Evolutionary conservation across 2,113 vertebrate genomes (phyloP), one percentile per base, ranked within the genome.

Genomic region (Neolamprologus caudopunctatus): DNA sequence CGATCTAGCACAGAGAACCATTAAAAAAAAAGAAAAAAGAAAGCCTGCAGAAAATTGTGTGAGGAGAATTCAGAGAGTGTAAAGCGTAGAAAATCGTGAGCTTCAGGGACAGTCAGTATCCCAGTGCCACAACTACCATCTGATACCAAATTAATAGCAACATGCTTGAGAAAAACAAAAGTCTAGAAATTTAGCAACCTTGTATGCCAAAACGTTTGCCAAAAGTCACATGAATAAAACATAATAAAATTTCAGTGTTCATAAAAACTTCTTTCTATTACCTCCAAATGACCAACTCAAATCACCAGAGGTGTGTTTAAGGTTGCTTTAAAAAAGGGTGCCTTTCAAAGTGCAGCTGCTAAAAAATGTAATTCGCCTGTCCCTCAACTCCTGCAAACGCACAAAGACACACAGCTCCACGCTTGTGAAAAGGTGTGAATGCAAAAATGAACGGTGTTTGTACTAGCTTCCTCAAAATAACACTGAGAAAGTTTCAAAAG

Each of bases 31-130:
- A 63, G 45, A 51, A 31, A 3, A 6, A 40, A 35, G 3, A 50
- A 14, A 54, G 47, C 10, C 10, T 42, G 21, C 31, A 71, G 1
- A 53, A 68, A 54, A 26, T n/a, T 54, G 7, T 9, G 21, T 40
- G 31, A 78, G 71, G 45, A 51, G 26, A 78, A 51, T 78, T 51
- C 26, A 51, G 80, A 0, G 26, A 66, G 6, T 57, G 40, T 57
- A 42, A 24, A 35, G 1, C 5, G 0, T 54, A 53, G 21, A 73
- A 26, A 26, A 26, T 45, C 2, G 0, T 73, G 21, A 73, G 21
- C 21, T 73, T 73, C 5, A 28, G 40, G 40, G 40, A 73, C 9
- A 45, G 40, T 26, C 1, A 73, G 21, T 26, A 17, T 73, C 40
- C 10, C 61, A 66, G 61, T 26, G 26, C 73, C 45, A 78, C 73